Conservation (phyloP, 2,888 invertebrate species). For the Stenolophus ochropezus region DNA sequence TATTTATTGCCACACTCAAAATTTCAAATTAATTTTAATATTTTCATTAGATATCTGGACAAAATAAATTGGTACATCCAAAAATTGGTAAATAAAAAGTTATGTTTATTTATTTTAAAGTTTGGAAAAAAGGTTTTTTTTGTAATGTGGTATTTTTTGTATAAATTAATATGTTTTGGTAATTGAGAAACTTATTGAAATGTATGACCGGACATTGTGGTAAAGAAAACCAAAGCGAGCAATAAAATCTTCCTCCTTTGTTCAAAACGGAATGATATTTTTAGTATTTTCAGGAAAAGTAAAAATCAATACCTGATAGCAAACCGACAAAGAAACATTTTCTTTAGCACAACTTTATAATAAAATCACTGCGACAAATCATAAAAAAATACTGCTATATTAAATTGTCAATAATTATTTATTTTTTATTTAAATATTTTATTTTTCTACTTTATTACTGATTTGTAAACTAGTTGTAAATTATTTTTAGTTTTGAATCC, state of each 20-base stretch:
- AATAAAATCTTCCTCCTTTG: neutral
- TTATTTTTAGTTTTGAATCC: too few relatives aligned
- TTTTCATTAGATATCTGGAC: too few relatives aligned
- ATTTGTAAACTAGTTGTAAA: too few relatives aligned
- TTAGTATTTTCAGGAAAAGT: constrained; percentile 1
- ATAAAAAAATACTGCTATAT: too few relatives aligned
- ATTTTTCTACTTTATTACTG: too few relatives aligned
- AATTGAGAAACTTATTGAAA: neutral
- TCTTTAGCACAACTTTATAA: neutral
- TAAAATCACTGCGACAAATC: neutral
- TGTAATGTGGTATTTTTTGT: neutral
- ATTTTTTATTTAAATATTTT: too few relatives aligned
- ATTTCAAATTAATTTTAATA: neutral
- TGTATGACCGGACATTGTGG: neutral
- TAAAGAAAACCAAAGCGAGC: neutral
- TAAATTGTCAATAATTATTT: too few relatives aligned
- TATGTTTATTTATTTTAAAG: too few relatives aligned
- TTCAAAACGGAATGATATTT: neutral
- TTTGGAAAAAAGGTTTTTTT: neutral
- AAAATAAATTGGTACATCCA: too few relatives aligned
- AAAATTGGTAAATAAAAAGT: too few relatives aligned
- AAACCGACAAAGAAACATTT: constrained; percentile 12
- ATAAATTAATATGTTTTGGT: neutral
- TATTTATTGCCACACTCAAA: neutral
- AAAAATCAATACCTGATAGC: constrained; percentile 26